Conservation (phyloP, 2,797 vertebrate species). For the Ctenosaura bakeri region DNA sequence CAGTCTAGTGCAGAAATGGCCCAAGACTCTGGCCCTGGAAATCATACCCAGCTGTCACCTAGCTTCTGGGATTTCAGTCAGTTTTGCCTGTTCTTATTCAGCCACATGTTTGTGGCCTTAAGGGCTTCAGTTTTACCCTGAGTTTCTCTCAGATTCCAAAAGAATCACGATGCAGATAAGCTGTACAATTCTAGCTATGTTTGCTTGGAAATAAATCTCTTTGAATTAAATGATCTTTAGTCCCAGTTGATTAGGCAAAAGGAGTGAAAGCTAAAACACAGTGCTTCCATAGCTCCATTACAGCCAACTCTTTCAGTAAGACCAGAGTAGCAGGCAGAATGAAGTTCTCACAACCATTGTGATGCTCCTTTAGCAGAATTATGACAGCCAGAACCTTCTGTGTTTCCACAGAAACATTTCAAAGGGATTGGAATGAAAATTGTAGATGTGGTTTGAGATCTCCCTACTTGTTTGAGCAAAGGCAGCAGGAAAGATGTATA, state of each 20-base stretch:
- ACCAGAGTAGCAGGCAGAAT: background rate
- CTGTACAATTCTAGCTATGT: background rate
- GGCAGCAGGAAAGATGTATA: rapidly evolving
- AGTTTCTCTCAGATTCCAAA: background rate
- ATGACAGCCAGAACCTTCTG: background rate
- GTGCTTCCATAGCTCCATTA: background rate
- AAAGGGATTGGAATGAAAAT: background rate
- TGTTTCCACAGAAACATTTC: background rate
- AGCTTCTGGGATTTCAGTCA: too few relatives aligned
- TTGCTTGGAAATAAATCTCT: background rate
- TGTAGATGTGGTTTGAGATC: background rate
- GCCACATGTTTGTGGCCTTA: too few relatives aligned
- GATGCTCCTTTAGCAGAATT: background rate
- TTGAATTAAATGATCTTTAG: background rate
- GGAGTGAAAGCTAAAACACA: background rate
- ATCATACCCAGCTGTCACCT: too few relatives aligned
- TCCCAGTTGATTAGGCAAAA: background rate
- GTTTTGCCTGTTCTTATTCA: too few relatives aligned
- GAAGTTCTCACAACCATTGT: background rate
- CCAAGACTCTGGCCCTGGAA: too few relatives aligned
- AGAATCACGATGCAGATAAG: background rate
- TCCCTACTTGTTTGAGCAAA: background rate
- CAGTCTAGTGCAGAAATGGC: too few relatives aligned
- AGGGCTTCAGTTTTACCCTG: background rate
- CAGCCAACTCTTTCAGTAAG: background rate